Evolutionary conservation across 2,113 vertebrate genomes (phyloP), one percentile per base, ranked within the genome.

Genomic region (Speoplatyrhinus poulsoni): DNA sequence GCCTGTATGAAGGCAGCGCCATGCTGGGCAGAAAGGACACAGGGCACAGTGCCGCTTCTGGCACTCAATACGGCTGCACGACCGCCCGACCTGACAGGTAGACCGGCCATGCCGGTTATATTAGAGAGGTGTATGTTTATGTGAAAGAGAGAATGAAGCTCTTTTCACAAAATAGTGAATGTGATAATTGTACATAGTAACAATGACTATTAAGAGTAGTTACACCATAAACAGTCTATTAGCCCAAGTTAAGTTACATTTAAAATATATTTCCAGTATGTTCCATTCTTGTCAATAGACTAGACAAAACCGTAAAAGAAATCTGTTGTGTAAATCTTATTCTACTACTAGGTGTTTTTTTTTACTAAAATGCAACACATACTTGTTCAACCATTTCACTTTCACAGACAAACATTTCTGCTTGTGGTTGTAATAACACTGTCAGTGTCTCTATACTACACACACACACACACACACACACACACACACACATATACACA

Each of bases 21-120:
- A n/a, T 83, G 82, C 77, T 75, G 82, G 52, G 71, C 16, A 46
- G 76, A 52, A 59, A 90, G 59, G 46, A 87, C 80, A 49, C 70
- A 82, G 47, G 81, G 19, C 13, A 89, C 63, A 26, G 66, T 16
- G n/a, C 84, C 85, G 53, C 68, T 73, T 70, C 69, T 83, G 76
- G 85, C 84, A 69, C 77, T 73, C 47, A 94, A 83, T 7, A 87
- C 75, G 12, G 81, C 72, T 3, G 84, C 84, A 82, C 90, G 78
- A 65, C 75, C 75, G 36, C 86, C 89, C 76, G 82, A 92, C 76
- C 90, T 88, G 65, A 82, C 12, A 69, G 61, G 36, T 65, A 80
- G 69, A 71, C 7, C 79, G 9, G 69, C 55, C 15, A 72, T 58
- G 12, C 16, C 33, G 46, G 76, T 60, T 59, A 67, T 64, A 83